Conservation (phyloP, 2,113 vertebrate genomes). For the Megaleporinus macrocephalus region DNA sequence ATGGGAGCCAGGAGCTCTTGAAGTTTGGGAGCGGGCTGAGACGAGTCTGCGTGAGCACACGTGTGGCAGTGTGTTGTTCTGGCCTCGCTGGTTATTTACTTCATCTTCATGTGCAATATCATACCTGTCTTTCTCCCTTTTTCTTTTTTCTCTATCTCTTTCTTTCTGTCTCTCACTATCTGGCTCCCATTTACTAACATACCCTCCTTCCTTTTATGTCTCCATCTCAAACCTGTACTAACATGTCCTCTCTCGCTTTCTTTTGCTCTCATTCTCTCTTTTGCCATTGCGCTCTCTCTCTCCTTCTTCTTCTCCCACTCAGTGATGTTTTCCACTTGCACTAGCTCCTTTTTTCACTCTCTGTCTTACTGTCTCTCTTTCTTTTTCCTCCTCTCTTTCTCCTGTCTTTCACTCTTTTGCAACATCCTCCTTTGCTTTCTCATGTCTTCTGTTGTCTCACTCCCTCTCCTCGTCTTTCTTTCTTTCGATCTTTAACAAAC, state of each 20-base stretch:
- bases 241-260: neutral
- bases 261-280: neutral
- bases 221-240: too few relatives aligned
- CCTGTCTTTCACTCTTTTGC: too few relatives aligned
- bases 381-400: too few relatives aligned
- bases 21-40: slow-evolving; percentile 1
- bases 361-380: neutral
- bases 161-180: too few relatives aligned
- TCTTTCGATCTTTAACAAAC: too few relatives aligned
- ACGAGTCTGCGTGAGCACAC: neutral
- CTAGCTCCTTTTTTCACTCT: neutral
- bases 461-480: too few relatives aligned
- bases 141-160: neutral
- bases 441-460: too few relatives aligned
- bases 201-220: too few relatives aligned
- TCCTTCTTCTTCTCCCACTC: neutral
- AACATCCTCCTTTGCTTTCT: too few relatives aligned
- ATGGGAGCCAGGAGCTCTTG: neutral
- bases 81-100: neutral
- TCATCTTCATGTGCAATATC: neutral
- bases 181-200: too few relatives aligned
- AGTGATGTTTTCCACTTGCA: neutral
- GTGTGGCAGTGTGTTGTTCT: neutral
- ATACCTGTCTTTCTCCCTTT: neutral
- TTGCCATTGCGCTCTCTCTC: neutral